A percentile compares a stretch with the other conserved stretches of the same genome.
Conservation (phyloP, 2,113 vertebrate species). For the Phylloscopus whistleri region DNA sequence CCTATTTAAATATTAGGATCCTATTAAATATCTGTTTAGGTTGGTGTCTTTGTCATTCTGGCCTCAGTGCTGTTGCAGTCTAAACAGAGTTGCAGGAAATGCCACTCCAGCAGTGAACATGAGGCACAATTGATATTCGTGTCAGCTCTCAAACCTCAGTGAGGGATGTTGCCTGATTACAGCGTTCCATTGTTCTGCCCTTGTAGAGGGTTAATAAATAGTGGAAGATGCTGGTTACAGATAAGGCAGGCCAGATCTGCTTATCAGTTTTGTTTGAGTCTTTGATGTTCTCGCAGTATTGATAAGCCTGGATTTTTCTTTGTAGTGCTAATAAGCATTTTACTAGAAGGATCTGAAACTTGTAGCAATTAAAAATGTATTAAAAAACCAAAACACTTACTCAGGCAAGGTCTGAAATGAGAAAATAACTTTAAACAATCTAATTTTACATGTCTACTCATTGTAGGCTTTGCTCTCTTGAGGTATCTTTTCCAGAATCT, state of each 20-base stretch:
- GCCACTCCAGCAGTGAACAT: background rate
- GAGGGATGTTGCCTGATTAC: background rate
- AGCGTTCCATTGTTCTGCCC: background rate
- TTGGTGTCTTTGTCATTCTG: background rate
- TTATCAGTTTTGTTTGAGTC: background rate
- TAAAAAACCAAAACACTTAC: background rate
- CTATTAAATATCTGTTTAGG: background rate
- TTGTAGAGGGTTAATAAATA: conserved; percentile 19
- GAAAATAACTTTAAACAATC: background rate
- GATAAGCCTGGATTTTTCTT: conserved; percentile 19
- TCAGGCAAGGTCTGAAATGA: background rate
- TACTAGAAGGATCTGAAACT: background rate
- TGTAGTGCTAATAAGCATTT: conserved; percentile 32
- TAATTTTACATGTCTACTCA: background rate
- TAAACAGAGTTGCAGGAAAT: background rate
- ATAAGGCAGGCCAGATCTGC: background rate
- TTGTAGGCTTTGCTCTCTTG: background rate
- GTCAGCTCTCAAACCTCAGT: background rate
- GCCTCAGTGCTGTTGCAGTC: background rate
- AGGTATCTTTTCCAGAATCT: background rate
- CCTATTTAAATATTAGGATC: background rate
- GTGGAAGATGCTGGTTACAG: background rate
- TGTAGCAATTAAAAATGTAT: conserved; percentile 8
- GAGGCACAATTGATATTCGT: background rate
- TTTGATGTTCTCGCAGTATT: conserved; percentile 25